phyloP scores from a whole-genome alignment of 2,797 vertebrate genomes.

The Gymnothorax javanicus region DNA sequence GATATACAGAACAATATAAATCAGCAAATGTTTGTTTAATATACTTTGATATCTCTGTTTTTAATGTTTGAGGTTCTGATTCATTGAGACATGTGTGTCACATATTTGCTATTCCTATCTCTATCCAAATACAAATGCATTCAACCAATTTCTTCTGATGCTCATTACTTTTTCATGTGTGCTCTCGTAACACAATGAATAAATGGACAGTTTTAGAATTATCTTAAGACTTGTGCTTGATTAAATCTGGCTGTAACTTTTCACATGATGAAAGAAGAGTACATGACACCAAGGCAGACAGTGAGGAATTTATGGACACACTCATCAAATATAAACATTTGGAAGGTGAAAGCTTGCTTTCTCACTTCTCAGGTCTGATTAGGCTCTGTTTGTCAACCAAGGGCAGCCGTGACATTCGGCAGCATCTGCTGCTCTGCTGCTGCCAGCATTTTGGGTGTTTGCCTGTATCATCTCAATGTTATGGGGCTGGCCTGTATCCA shows the following conservation, averaged over 20 bases:
- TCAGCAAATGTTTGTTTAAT: background rate
- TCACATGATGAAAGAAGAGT: background rate
- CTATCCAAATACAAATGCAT: background rate
- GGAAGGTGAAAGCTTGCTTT: background rate
- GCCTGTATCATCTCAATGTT: constrained; percentile 15
- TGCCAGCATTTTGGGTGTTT: constrained; percentile 4
- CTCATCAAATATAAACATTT: background rate
- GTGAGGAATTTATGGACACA: background rate
- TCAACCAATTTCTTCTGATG: background rate
- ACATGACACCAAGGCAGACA: background rate
- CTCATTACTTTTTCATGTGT: background rate
- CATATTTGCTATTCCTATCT: background rate
- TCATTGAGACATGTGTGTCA: background rate
- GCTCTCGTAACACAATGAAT: background rate
- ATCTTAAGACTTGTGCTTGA: background rate
- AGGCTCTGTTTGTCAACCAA: background rate
- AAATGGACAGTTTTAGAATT: background rate
- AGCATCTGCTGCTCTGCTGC: constrained; percentile 10
- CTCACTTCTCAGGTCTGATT: background rate
- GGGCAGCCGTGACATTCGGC: background rate
- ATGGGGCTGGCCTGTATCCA: background rate
- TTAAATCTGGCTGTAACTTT: background rate
- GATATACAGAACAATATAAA: background rate
- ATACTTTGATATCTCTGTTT: background rate
- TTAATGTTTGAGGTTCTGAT: background rate